These are phyloP conservation scores for Mirounga angustirostris DNA, from an alignment of 2,113 vertebrate species.

Conservation along the genomic window DNA sequence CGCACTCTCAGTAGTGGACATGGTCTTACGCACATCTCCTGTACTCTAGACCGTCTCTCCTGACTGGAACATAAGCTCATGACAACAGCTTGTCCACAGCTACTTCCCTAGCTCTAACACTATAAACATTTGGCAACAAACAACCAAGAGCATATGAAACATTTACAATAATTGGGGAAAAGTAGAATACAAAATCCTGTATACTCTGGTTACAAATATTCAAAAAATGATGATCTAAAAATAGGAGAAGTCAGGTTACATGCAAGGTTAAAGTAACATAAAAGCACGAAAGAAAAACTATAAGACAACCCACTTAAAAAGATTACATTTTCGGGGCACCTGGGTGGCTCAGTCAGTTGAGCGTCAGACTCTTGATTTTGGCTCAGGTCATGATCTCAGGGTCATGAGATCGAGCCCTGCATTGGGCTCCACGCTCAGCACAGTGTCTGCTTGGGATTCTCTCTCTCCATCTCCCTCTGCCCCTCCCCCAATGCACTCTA, in stretches of 20 bases:
- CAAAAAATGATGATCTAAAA: background rate
- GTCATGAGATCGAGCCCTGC: background rate
- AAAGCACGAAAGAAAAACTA: background rate
- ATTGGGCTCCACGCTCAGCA: background rate
- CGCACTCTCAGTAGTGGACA: rapidly evolving
- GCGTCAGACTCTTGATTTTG: background rate
- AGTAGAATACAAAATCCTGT: background rate
- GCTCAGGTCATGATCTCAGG: background rate
- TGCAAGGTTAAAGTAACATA: background rate
- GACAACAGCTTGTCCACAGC: background rate
- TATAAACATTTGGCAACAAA: background rate
- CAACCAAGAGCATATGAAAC: background rate
- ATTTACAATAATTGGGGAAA: background rate
- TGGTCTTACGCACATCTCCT: background rate
- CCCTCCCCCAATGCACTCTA: background rate
- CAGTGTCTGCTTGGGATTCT: background rate
- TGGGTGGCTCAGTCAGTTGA: background rate
- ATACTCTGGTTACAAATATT: background rate
- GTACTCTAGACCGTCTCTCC: background rate
- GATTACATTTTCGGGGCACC: background rate
- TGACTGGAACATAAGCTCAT: background rate
- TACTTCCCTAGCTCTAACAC: background rate
- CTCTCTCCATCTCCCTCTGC: background rate
- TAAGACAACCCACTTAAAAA: background rate
- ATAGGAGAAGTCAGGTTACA: background rate